These are phyloP conservation scores for Beroe forskalii DNA, from an alignment of 37 sponge, comb jelly and placozoan species.

Conservation along the genomic window DNA sequence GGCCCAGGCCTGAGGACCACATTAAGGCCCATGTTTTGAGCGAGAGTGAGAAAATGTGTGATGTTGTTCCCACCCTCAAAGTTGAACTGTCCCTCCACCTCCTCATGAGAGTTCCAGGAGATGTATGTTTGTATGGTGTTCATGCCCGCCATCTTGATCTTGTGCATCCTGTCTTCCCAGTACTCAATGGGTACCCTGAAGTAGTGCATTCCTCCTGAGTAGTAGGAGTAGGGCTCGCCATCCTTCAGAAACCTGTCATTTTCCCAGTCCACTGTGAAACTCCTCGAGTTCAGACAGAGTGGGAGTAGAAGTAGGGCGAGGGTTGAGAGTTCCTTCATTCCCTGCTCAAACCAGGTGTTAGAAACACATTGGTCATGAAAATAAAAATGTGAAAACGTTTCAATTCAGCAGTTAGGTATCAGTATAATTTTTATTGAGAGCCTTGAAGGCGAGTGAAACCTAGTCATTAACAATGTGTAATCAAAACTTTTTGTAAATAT, in stretches of 20 bases:
- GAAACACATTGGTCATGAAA: too few species aligned
- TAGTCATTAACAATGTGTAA: too few species aligned
- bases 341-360: too few species aligned
- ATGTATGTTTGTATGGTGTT: slow-evolving; percentile 94
- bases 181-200: slow-evolving; percentile 84
- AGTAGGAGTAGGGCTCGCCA: slow-evolving; percentile 73
- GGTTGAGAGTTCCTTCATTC: too few species aligned
- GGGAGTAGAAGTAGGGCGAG: too few species aligned
- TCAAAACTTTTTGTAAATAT: too few species aligned
- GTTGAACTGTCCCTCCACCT: slow-evolving; percentile 77
- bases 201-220: slow-evolving; percentile 93
- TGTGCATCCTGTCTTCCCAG: slow-evolving; percentile 86
- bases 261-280: slow-evolving; percentile 51
- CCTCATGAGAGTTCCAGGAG: slow-evolving; percentile 94
- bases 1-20: slow-evolving; percentile 94
- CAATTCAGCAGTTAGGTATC: too few species aligned
- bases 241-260: slow-evolving; percentile 71
- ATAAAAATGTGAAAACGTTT: too few species aligned
- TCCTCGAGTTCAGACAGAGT: too few species aligned
- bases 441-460: too few species aligned
- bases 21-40: slow-evolving; percentile 76
- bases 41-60: slow-evolving; percentile 70
- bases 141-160: slow-evolving; percentile 84
- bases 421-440: too few species aligned
- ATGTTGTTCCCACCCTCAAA: slow-evolving; percentile 67